Conservation (phyloP, 2,113 vertebrate genomes). For the Pseudolaguvia tuberculata region DNA sequence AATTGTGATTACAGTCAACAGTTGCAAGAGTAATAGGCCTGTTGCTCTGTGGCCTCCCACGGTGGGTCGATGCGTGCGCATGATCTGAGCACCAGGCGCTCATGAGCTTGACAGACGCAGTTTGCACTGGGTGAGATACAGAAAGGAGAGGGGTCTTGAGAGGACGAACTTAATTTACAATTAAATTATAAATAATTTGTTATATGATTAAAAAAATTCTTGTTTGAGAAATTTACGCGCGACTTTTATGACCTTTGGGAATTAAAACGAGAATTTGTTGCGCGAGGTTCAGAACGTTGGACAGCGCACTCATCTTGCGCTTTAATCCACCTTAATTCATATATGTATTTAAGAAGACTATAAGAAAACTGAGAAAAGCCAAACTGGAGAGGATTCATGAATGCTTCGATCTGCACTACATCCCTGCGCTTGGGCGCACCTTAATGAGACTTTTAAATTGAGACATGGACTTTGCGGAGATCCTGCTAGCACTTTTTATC, state of each 20-base stretch:
- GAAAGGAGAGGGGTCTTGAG: slow-evolving; percentile 2
- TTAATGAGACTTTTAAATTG: slow-evolving; percentile 58
- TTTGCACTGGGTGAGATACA: slow-evolving; percentile 26
- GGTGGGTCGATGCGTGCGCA: slow-evolving; percentile 42
- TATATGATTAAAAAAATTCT: background rate
- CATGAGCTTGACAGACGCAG: slow-evolving; percentile 27
- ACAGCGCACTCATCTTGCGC: slow-evolving; percentile 65
- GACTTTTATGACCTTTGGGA: slow-evolving; percentile 16
- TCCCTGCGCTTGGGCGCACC: slow-evolving; percentile 46
- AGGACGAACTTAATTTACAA: background rate
- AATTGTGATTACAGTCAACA: background rate
- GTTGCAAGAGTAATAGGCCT: background rate
- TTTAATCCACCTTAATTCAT: slow-evolving; percentile 40
- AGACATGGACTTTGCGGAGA: slow-evolving; percentile 80
- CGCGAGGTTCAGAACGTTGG: slow-evolving; percentile 74
- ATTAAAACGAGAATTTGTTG: background rate
- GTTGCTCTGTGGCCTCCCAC: slow-evolving; percentile 32
- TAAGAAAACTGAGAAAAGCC: slow-evolving; percentile 24
- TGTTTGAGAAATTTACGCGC: slow-evolving; percentile 23
- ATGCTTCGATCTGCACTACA: slow-evolving; percentile 27
- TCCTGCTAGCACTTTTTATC: slow-evolving; percentile 71
- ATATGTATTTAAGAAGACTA: slow-evolving; percentile 17
- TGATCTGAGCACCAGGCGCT: slow-evolving; percentile 38
- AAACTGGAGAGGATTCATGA: slow-evolving; percentile 51
- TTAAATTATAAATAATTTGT: no score